Percentiles rank a stretch among this genome's conserved stretches.
phyloP scores from a whole-genome alignment of 2,113 vertebrate species.

The Malurus elegans region DNA sequence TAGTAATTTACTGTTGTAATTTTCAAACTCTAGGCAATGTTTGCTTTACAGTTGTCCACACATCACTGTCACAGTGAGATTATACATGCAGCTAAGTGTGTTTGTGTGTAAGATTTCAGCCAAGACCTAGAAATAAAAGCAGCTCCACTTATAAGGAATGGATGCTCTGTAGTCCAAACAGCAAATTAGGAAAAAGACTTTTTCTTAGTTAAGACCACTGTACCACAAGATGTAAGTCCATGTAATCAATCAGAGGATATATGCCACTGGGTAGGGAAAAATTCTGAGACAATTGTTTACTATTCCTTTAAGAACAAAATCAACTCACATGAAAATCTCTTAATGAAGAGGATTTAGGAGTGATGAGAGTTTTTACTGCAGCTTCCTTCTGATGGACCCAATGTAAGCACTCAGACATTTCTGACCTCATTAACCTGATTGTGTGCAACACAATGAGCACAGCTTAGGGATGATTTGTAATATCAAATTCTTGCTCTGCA shows the following conservation, averaged over 20 bases:
- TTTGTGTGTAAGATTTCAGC: not conserved
- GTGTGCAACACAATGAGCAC: slow-evolving; percentile 13
- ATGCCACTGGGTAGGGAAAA: slow-evolving; percentile 13
- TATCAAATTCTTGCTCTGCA: slow-evolving; percentile 28
- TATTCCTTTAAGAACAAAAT: slow-evolving; percentile 27
- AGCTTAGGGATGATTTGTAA: slow-evolving; percentile 33
- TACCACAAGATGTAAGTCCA: not conserved
- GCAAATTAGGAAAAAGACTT: not conserved
- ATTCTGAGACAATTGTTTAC: not conserved
- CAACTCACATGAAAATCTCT: slow-evolving; percentile 25
- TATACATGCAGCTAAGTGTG: not conserved
- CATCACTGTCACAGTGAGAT: not conserved
- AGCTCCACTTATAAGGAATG: not conserved
- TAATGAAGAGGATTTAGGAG: slow-evolving; percentile 47
- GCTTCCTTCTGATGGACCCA: slow-evolving; percentile 37
- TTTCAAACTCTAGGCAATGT: not conserved
- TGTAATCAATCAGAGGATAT: not conserved
- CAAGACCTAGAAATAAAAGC: not conserved
- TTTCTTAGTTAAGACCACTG: not conserved
- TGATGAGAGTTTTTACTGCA: slow-evolving; percentile 54
- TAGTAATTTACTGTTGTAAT: not conserved
- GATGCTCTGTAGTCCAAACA: not conserved
- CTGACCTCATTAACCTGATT: slow-evolving; percentile 38
- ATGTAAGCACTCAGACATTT: slow-evolving; percentile 13
- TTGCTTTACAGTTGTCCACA: not conserved